Percentiles rank a stretch among this genome's conserved stretches.
phyloP scores from a whole-genome alignment of 1,140 invertebrate genomes.

The Hydropsyche tenuis region DNA sequence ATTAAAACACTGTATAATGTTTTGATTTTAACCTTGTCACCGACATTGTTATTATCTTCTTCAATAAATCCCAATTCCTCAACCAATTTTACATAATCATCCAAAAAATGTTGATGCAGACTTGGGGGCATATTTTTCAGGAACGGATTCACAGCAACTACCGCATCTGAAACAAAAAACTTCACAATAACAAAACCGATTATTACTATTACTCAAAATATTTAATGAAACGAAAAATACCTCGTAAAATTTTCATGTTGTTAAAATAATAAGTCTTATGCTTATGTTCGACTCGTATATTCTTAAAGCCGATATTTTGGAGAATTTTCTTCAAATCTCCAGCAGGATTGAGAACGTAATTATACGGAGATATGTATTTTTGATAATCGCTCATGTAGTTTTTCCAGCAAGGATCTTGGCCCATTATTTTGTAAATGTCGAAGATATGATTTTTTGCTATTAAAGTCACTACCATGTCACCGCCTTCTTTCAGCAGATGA shows the following conservation, averaged over 20 bases:
- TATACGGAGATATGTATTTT: constrained; percentile 71
- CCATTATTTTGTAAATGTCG: constrained; percentile 70
- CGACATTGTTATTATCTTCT: constrained; percentile 56
- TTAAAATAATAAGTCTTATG: constrained; percentile 70
- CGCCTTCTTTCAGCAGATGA: constrained; percentile 67
- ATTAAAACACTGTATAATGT: constrained; percentile 65
- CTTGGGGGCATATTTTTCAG: constrained; percentile 68
- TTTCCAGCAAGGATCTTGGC: constrained; percentile 67
- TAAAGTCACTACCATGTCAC: constrained; percentile 74
- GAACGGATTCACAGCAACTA: constrained; percentile 79
- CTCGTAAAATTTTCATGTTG: constrained; percentile 65
- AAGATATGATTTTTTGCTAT: constrained; percentile 75
- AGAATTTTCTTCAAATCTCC: constrained; percentile 68
- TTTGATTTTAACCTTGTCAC: constrained; percentile 54
- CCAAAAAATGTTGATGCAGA: constrained; percentile 69
- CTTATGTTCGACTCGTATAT: constrained; percentile 69
- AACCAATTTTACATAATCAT: constrained; percentile 64
- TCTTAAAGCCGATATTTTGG: constrained; percentile 68
- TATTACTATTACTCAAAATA: not conserved
- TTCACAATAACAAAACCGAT: not conserved
- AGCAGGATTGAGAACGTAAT: constrained; percentile 68
- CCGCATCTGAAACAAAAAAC: constrained; percentile 64
- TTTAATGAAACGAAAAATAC: constrained; percentile 58
- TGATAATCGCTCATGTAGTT: constrained; percentile 72
- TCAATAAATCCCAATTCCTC: constrained; percentile 59